Evolutionary conservation across 2,797 vertebrate species (phyloP), one percentile per base, ranked within the genome.

Genomic region (Tragopan temminckii): DNA sequence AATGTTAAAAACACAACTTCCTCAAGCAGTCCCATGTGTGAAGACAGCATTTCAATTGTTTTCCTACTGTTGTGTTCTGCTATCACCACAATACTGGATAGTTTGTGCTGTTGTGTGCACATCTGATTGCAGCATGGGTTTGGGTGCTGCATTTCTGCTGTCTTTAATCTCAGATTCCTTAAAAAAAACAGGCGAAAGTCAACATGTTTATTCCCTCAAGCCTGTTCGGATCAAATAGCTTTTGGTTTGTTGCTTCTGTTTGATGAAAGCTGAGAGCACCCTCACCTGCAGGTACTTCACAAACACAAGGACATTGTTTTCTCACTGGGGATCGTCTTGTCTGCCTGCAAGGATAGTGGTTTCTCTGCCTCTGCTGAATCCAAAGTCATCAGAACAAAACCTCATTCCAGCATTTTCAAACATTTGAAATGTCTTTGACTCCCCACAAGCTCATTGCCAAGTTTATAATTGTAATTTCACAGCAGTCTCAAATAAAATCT

Each of bases 161-260:
- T 40, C 31, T 84, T 81, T 89, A 38, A 71, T 64, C 43, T 38
- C 7, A 3, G 8, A 16, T 71, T 79, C 38, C 35, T 75, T 75
- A 31, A 33, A 57, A 33, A 57, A 58, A 52, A 24, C 78, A 38
- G 48, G 23, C 24, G 5, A 25, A 57, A 68, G 23, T 19, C 13
- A 57, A 33, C 12, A 7, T n/a, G 53, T 57, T 57, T 33, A 7
- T 35, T 74, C 42, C 13, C 33, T 33, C 31, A 9, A 25, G 38
- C 29, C 18, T 27, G 9, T 25, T 52, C 1, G 0, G 29, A 38
- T 63, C 21, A 6, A 8, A 11, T 13, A 14, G 20, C 43, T 31
- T 23, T 36, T 25, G 27, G 27, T 7, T 52, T 35, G 16, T 27
- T 75, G 35, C 27, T 75, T 38, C 58, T 31, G 11, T 19, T 21